These are phyloP conservation scores for Callimico goeldii DNA, from an alignment of 2,797 vertebrate species.

Conservation along the genomic window DNA sequence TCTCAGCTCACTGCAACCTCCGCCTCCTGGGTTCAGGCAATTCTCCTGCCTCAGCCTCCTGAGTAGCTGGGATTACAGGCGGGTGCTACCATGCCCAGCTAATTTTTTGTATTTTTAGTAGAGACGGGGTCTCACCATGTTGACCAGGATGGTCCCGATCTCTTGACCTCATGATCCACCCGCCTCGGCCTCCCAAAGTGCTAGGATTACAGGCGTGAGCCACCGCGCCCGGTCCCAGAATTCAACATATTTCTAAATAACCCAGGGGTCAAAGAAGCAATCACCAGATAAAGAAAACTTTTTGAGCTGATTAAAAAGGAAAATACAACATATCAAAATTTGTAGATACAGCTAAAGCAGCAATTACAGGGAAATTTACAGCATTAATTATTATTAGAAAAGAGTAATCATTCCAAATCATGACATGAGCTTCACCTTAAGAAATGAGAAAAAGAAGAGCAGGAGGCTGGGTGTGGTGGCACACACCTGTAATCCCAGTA, in stretches of 20 bases:
- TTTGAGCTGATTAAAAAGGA: neutral
- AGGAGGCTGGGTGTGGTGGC: neutral
- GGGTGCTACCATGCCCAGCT: no score
- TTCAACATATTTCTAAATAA: slow-evolving; percentile 16
- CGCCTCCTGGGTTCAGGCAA: no score
- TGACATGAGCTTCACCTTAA: neutral
- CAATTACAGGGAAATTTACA: neutral
- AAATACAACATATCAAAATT: neutral
- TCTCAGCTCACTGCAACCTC: no score
- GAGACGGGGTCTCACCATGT: no score
- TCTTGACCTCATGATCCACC: no score
- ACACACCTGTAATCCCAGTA: neutral
- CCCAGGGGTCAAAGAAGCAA: neutral
- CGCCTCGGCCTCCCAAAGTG: no score
- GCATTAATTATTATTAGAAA: neutral
- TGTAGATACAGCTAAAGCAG: neutral
- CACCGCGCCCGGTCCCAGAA: neutral
- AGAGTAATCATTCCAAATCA: neutral
- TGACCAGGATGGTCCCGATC: no score
- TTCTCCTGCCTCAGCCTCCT: no score
- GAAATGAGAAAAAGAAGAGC: neutral
- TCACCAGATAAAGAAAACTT: neutral
- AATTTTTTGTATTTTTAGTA: no score
- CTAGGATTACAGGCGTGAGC: no score
- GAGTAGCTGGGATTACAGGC: no score